A percentile compares a stretch with the other conserved stretches of the same genome.
phyloP scores from a whole-genome alignment of 2,113 vertebrate genomes.

The Gavia stellata region DNA sequence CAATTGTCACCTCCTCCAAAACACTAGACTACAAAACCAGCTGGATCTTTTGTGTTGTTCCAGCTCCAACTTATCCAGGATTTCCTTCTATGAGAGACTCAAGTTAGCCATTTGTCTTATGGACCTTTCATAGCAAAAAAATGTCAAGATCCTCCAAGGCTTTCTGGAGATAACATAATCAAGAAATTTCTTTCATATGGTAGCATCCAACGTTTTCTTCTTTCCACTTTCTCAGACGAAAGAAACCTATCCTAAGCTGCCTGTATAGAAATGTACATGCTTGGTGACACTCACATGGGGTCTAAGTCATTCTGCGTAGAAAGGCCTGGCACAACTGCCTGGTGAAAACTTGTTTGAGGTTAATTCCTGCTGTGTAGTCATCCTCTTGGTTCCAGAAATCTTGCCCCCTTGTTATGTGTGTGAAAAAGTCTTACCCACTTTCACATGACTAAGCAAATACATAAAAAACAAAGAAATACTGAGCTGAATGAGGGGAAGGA shows the following conservation, averaged over 20 bases:
- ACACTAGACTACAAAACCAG: neutral
- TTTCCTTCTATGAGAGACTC: neutral
- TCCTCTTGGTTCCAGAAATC: neutral
- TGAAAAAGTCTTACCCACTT: neutral
- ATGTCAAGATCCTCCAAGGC: neutral
- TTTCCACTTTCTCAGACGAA: neutral
- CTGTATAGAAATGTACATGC: rapidly evolving
- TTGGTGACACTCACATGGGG: neutral
- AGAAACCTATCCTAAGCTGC: neutral
- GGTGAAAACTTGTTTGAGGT: neutral
- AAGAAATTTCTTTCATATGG: neutral
- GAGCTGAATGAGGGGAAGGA: neutral
- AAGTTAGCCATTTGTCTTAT: neutral
- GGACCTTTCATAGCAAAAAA: neutral
- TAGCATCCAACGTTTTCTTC: neutral
- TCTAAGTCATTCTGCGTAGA: neutral
- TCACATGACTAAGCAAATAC: neutral
- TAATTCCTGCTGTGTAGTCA: neutral
- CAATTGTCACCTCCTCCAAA: neutral
- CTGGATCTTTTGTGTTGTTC: neutral
- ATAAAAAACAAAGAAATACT: neutral
- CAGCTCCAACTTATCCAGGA: neutral
- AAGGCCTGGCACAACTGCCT: neutral
- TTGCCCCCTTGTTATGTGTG: neutral
- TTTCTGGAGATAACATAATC: neutral